Percentiles rank a stretch among this genome's conserved stretches.
Conservation (phyloP, 2,113 vertebrate species). For the Neodon shergylaensis region DNA sequence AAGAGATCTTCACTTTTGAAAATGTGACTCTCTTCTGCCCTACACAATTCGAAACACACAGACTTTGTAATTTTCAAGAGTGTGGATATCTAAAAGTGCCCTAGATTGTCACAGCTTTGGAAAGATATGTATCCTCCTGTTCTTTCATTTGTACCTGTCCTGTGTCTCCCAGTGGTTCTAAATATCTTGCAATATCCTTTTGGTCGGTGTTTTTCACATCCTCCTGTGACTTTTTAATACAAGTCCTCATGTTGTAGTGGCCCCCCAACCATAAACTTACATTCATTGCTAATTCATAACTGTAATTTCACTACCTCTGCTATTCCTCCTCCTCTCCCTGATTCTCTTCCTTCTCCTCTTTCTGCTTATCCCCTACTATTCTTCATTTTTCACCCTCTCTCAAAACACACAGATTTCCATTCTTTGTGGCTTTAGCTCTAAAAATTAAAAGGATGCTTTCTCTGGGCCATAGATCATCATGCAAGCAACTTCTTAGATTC, state of each 20-base stretch:
- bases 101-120: neutral
- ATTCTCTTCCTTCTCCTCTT: neutral
- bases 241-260: neutral
- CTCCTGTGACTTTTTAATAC: neutral
- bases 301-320: neutral
- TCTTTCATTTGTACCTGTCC: neutral
- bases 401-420: neutral
- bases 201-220: neutral
- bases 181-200: neutral
- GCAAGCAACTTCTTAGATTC: neutral
- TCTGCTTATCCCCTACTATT: neutral
- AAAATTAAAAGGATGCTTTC: conserved; percentile 5
- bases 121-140: neutral
- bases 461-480: neutral
- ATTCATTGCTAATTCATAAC: neutral
- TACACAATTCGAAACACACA: neutral
- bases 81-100: neutral
- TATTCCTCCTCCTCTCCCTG: neutral
- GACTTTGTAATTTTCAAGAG: neutral
- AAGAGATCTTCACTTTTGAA: neutral
- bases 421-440: neutral
- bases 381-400: no score
- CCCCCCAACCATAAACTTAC: neutral
- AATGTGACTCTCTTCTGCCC: neutral
- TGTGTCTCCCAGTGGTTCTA: neutral